Conservation (phyloP, 2,888 invertebrate species). For the Agrochola macilenta region DNA sequence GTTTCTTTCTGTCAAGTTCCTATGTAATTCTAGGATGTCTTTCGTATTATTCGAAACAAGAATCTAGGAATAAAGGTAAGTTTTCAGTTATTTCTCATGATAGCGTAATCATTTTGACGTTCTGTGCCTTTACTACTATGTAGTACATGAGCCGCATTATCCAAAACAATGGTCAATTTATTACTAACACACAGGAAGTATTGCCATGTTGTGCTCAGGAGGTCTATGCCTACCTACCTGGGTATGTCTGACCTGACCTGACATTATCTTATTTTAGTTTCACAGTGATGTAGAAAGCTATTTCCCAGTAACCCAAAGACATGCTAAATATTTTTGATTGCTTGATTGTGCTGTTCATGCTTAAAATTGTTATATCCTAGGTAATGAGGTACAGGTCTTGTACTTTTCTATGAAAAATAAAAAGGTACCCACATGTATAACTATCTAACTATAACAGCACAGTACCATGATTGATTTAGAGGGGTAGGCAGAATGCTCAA, state of each 20-base stretch:
- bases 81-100: conserved; percentile 1
- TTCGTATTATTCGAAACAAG: conserved; percentile 4
- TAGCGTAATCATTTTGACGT: background rate
- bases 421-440: background rate
- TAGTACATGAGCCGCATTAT: background rate
- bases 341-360: background rate
- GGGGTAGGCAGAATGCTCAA: background rate
- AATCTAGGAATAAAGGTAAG: conserved; percentile 30
- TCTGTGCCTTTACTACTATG: background rate
- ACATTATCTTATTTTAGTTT: conserved; percentile 4
- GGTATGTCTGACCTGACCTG: background rate
- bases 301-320: background rate
- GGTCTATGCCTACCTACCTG: background rate
- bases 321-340: background rate
- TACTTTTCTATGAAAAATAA: background rate
- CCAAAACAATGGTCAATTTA: background rate
- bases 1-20: conserved; percentile 43
- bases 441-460: background rate
- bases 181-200: conserved; percentile 28
- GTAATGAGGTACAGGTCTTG: background rate
- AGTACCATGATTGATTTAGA: background rate
- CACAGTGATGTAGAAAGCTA: background rate
- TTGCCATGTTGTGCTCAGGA: conserved; percentile 46
- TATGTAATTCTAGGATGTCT: conserved; percentile 17
- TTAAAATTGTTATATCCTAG: background rate